Conservation (phyloP, 2,113 vertebrate genomes). For the Petroica traversi region DNA sequence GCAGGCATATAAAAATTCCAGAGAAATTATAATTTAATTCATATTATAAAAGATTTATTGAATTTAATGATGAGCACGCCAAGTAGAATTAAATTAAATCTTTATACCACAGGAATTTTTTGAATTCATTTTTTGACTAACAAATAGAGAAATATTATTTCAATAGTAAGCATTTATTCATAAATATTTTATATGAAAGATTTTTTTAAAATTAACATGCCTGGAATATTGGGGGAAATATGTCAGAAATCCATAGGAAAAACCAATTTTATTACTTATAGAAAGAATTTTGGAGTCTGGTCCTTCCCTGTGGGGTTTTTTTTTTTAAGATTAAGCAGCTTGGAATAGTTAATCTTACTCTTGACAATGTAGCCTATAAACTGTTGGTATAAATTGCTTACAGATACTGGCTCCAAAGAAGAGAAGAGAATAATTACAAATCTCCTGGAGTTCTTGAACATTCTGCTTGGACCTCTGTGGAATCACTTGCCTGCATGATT, state of each 20-base stretch:
- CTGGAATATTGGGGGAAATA: not conserved
- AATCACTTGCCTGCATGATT: not conserved
- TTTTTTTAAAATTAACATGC: not conserved
- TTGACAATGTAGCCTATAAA: not conserved
- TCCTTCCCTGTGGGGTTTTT: not conserved
- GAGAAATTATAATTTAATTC: not conserved
- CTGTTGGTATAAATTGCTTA: not conserved
- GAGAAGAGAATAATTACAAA: not conserved
- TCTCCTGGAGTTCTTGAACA: not conserved
- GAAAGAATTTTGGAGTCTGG: not conserved
- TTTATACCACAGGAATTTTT: not conserved
- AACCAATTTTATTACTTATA: not conserved
- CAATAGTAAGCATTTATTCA: not conserved
- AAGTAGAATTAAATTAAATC: not conserved
- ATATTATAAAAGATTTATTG: not conserved
- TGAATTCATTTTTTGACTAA: not conserved
- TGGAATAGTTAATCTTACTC: not conserved
- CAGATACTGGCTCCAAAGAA: not conserved
- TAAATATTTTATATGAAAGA: not conserved
- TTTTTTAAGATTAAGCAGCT: not conserved
- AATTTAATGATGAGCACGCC: not conserved
- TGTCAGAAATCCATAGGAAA: not conserved
- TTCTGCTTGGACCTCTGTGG: not conserved
- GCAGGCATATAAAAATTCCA: not conserved
- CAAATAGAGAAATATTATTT: not conserved